phyloP scores from a whole-genome alignment of 2,888 invertebrate genomes.

The Cacoxenus indagator region DNA sequence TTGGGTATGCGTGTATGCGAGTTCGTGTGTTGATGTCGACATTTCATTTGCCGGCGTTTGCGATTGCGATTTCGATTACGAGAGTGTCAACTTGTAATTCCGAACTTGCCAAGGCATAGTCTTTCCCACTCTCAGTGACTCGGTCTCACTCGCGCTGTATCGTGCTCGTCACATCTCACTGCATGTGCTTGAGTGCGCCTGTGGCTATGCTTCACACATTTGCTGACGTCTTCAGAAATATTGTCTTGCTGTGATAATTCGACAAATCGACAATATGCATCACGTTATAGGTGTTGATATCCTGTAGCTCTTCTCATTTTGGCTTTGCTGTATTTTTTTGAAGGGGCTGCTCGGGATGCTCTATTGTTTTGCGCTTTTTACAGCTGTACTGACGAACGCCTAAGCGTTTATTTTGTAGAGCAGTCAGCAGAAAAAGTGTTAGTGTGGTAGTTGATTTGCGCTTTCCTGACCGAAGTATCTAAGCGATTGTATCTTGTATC shows the following conservation, averaged over 20 bases:
- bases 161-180: background rate
- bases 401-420: background rate
- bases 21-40: background rate
- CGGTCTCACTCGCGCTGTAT: background rate
- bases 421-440: background rate
- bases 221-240: slow-evolving; percentile 56
- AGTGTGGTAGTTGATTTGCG: background rate
- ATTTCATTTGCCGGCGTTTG: background rate
- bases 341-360: too few relatives aligned
- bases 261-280: slow-evolving; percentile 45
- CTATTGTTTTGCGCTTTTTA: background rate
- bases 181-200: slow-evolving; percentile 22
- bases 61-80: slow-evolving; percentile 47
- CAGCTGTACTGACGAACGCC: background rate
- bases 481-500: background rate
- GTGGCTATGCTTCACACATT: slow-evolving; percentile 32
- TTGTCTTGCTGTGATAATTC: slow-evolving; percentile 50
- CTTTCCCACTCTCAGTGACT: background rate
- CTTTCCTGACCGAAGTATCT: background rate
- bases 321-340: background rate
- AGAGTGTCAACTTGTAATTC: slow-evolving; percentile 41
- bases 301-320: slow-evolving; percentile 28
- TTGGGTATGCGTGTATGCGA: background rate
- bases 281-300: slow-evolving; percentile 43
- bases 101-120: slow-evolving; percentile 31